phyloP scores from a whole-genome alignment of 2,797 vertebrate species.

The Bovichtus diacanthus region DNA sequence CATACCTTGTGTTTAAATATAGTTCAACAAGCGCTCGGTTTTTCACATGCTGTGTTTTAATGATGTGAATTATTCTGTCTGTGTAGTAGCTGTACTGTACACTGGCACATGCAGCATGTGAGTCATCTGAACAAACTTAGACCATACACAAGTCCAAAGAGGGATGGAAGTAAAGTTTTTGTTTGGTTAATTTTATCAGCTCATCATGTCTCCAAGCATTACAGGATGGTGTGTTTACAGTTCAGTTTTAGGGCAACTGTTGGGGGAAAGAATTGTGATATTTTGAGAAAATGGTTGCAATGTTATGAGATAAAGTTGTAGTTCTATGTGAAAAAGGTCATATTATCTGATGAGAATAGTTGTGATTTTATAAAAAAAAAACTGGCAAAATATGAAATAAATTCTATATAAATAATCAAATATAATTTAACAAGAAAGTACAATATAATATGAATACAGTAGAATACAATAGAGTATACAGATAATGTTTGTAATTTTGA shows the following conservation, averaged over 20 bases:
- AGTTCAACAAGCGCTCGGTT: conserved; percentile 29
- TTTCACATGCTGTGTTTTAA: conserved; percentile 49
- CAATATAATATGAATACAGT: not conserved
- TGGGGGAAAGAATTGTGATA: not conserved
- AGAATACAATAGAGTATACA: not conserved
- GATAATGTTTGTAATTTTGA: not conserved
- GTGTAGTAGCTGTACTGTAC: conserved; percentile 44
- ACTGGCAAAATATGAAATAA: not conserved
- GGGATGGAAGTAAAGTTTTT: not conserved
- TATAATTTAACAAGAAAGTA: not conserved
- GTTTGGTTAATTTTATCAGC: conserved; percentile 6
- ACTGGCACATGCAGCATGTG: conserved; percentile 29
- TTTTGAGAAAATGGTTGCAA: not conserved
- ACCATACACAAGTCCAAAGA: conserved; percentile 21
- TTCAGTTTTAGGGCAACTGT: not conserved
- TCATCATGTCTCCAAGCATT: not conserved
- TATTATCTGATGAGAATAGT: not conserved
- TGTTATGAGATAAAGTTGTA: not conserved
- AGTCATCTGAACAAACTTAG: conserved; percentile 8
- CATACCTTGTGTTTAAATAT: conserved; percentile 53
- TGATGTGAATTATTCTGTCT: conserved; percentile 52
- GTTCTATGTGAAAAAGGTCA: not conserved
- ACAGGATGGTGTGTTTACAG: not conserved
- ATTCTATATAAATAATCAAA: not conserved
- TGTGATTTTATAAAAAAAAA: not conserved